Percentiles rank a stretch among this genome's conserved stretches.
phyloP scores from a whole-genome alignment of 1,140 invertebrate species.

The Brachionus koreanus region DNA sequence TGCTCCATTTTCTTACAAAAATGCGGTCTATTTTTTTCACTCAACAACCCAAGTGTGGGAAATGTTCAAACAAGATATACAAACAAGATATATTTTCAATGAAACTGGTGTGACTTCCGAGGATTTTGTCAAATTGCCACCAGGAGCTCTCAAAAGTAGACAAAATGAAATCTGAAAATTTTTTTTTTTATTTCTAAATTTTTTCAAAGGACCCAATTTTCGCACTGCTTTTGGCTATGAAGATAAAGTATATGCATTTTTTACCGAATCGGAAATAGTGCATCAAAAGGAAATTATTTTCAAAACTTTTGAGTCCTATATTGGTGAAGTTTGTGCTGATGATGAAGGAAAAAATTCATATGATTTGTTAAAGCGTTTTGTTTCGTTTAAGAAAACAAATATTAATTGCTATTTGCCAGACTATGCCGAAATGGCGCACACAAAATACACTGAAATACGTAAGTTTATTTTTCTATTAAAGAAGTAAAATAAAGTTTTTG shows the following conservation, averaged over 20 bases:
- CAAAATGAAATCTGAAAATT: background rate
- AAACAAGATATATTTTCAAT: background rate
- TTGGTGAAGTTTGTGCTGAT: slow-evolving; percentile 17
- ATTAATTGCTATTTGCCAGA: slow-evolving; percentile 40
- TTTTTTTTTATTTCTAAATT: background rate
- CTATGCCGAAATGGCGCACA: slow-evolving; percentile 21
- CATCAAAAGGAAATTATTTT: background rate
- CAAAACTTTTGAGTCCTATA: slow-evolving; percentile 20
- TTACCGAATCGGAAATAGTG: background rate
- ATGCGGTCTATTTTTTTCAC: slow-evolving; percentile 39
- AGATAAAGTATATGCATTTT: slow-evolving; percentile 29
- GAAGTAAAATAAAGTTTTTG: background rate
- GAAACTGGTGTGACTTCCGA: background rate
- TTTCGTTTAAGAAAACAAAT: slow-evolving; percentile 24
- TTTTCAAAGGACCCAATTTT: slow-evolving; percentile 1
- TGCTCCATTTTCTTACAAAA: background rate
- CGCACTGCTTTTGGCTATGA: background rate
- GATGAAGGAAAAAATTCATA: background rate
- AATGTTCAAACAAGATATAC: background rate
- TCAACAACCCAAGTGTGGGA: background rate
- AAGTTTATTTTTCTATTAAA: background rate
- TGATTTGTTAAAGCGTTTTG: background rate
- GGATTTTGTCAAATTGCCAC: background rate
- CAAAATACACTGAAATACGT: slow-evolving; percentile 43
- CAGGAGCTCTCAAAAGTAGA: background rate